Evolutionary conservation across 2,888 invertebrate species (phyloP), one percentile per base, ranked within the genome.

Genomic region (Drosophila kuntzei): DNA sequence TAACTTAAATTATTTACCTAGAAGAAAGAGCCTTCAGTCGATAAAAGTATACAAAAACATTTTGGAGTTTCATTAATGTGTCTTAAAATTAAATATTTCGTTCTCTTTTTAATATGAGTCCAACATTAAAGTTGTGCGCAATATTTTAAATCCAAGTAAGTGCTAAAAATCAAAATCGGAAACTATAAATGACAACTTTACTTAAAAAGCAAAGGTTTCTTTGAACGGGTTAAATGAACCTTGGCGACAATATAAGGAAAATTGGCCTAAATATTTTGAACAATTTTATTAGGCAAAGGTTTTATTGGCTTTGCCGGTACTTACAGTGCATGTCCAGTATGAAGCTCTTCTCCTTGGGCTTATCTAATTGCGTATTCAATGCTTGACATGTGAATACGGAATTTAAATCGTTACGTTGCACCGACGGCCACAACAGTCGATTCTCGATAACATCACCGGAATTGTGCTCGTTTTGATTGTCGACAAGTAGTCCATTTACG

Each of bases 361-460:
- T 95, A 57, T 96, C 96, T 60, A 97, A 94, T 87, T 95, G 95
- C 60, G 97, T 97, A 93, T 98, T 98, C 89, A 95, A 94, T 22
- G 97, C 97, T 91, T 97, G 96, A 91, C 97, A 98, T 61, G 96
- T 97, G 93, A 97, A 97, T 77, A 96, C 95, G 18, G 96, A 95
- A 82, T 97, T 96, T 87, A 97, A 94, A 93, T 97, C 96, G 25
- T 95, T 95, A 63, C 97, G 94, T 61, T 95, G 94, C 75, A 97
- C 94, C 47, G 95, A 94, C 50, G 95, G 95, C 95, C 96, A 95
- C 57, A 95, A 93, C 78, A 95, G 94, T 85, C 96, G 94, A 93
- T 97, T 97, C 92, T 97, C 97, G 86, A 97, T 97, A 53, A 97
- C 96, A 92, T 97, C 96, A 18, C 96, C 96, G 8, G 96, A 95